A percentile compares a stretch with the other conserved stretches of the same genome.
These are phyloP conservation scores for Haplotaxodon microlepis DNA, from an alignment of 2,113 vertebrate species.

Conservation along the genomic window DNA sequence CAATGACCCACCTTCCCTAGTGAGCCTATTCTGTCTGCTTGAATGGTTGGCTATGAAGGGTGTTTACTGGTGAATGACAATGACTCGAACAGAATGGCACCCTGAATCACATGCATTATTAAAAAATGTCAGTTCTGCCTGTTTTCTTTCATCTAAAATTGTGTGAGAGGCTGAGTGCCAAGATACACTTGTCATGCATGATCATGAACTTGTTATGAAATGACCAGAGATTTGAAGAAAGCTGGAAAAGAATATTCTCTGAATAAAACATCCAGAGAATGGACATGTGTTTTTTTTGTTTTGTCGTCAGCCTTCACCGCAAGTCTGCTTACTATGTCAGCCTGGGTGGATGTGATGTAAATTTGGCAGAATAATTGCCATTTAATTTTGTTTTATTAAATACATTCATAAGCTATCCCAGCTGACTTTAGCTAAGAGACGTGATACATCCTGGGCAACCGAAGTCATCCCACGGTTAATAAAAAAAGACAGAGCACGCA, in stretches of 20 bases:
- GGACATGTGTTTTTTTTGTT: neutral
- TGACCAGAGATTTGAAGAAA: neutral
- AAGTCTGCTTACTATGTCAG: neutral
- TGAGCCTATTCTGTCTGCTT: neutral
- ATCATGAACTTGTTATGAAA: conserved; percentile 6
- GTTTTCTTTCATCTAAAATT: conserved; percentile 1
- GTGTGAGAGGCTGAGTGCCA: neutral
- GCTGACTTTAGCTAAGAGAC: neutral
- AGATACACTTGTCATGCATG: neutral
- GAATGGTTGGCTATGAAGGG: neutral
- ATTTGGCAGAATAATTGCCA: neutral
- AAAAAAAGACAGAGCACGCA: neutral
- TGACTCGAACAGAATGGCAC: conserved; percentile 3
- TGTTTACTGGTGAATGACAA: conserved; percentile 51
- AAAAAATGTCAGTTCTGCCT: conserved; percentile 40
- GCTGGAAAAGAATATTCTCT: neutral
- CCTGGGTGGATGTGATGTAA: neutral
- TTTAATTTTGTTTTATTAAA: neutral
- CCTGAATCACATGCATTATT: conserved; percentile 56
- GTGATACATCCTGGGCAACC: neutral
- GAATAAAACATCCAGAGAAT: neutral
- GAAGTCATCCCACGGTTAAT: neutral
- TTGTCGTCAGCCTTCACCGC: neutral
- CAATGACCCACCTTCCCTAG: neutral
- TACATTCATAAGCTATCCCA: neutral